Base-by-base conservation (phyloP, 2,888 invertebrate genomes). In the Muscina levida region DNA sequence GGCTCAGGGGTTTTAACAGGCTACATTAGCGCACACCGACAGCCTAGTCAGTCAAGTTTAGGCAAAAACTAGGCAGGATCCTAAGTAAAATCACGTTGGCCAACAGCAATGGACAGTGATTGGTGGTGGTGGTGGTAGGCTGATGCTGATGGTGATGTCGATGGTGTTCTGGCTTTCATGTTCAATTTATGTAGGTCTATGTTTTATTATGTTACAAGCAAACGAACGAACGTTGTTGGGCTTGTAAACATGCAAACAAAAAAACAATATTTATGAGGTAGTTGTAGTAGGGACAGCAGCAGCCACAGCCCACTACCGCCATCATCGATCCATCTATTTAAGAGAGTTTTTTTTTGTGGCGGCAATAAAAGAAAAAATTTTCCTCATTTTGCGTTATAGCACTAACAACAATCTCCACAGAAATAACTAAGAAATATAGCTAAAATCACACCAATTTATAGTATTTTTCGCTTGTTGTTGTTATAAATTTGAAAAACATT, bases 371-470 rank as follows among this genome's bases (percentile, higher is more conserved):
- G 57, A 66, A 76, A 66, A 37, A 59, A 70, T 80, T 79, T 62
- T 53, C 56, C 74, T 24, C 53, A 2, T 46, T 11, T 46, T 24
- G 46, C n/a, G n/a, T n/a, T n/a, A 53, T 19, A 67, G 15, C 51
- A 37, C 46, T 4, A 48, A 2, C 48, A 10, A 10, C 19, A 22
- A 11, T 53, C 17, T 46, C 8, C 3, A 13, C n/a, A 56, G 39
- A 62, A 62, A 42, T 59, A 71, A 67, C 24, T 1, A 67, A 77
- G 77, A 77, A 74, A 62, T 67, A 71, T 80, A 26, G 73, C 73
- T 71, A 59, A 80, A 67, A 80, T 80, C 80, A 74, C 80, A 77
- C 73, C 80, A 77, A 77, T 73, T 80, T 77, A 71, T 70, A 42
- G 70, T 71, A 48, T 59, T 53, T 77, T 72, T 13, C 57, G 31